phyloP scores from a whole-genome alignment of 2,113 vertebrate genomes.

The Urocitellus parryii region DNA sequence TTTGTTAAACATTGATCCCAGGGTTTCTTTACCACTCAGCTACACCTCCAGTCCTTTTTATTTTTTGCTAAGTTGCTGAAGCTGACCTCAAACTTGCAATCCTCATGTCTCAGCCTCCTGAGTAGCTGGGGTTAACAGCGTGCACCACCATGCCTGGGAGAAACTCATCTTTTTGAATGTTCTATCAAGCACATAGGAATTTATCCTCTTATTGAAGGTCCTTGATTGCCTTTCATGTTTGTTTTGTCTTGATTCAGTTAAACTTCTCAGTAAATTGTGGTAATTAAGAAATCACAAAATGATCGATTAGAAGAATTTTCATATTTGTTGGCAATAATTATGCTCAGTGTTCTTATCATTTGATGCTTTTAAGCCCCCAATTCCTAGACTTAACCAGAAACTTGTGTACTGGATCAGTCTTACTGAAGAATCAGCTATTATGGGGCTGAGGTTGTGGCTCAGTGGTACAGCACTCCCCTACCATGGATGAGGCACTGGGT shows the following conservation, averaged over 20 bases:
- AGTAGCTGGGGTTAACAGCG: too few species aligned
- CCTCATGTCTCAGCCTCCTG: too few species aligned
- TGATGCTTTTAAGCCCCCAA: neutral
- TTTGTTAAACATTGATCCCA: neutral
- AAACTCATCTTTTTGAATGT: neutral
- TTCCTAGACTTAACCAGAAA: neutral
- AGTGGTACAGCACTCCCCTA: too few species aligned
- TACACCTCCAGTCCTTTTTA: too few species aligned
- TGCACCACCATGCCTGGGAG: too few species aligned
- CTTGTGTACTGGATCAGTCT: neutral
- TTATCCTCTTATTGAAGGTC: neutral
- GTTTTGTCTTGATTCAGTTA: neutral
- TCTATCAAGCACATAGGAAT: neutral
- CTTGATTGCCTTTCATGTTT: neutral
- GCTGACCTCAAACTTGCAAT: too few species aligned
- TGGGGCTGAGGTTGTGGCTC: too few species aligned
- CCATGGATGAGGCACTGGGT: too few species aligned
- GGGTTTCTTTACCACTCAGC: too few species aligned
- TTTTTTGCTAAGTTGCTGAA: too few species aligned
- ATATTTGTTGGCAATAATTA: neutral
- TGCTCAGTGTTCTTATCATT: neutral
- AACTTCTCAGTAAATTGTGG: constrained; percentile 8
- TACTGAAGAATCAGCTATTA: neutral
- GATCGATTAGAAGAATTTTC: neutral
- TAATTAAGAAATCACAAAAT: neutral